Conservation (phyloP, 2,888 invertebrate genomes). For the Oscheius myriophilus region DNA sequence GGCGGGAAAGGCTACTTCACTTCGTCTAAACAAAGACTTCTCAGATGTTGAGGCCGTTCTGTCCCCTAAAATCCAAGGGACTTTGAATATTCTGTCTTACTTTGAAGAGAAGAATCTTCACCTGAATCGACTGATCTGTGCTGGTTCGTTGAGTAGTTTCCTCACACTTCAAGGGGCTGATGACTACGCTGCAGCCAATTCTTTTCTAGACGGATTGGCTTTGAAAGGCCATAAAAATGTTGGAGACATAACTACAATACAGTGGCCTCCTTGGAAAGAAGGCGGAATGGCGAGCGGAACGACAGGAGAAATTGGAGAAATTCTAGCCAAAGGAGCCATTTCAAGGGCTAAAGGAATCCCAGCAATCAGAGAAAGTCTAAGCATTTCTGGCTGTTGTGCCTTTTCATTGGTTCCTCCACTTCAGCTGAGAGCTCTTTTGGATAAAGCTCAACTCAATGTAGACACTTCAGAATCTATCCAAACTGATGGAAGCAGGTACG, state of each 20-base stretch:
- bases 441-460: slow-evolving; percentile 3
- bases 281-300: slow-evolving; percentile 38
- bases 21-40: slow-evolving; percentile 32
- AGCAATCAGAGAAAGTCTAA: slow-evolving; percentile 28
- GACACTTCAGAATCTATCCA: background rate
- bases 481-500: slow-evolving; percentile 3
- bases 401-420: slow-evolving; percentile 4
- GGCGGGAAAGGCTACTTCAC: slow-evolving; percentile 39
- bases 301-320: slow-evolving; percentile 2
- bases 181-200: slow-evolving; percentile 60
- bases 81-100: slow-evolving; percentile 36
- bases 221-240: slow-evolving; percentile 9
- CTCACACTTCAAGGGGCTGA: slow-evolving; percentile 54
- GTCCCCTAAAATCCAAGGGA: slow-evolving; percentile 39
- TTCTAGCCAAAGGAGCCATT: slow-evolving; percentile 33
- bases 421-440: background rate
- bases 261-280: slow-evolving; percentile 41
- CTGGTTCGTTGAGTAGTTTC: slow-evolving; percentile 56
- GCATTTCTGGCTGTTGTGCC: slow-evolving; percentile 17
- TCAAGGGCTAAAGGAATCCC: slow-evolving; percentile 11
- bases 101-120: slow-evolving; percentile 26
- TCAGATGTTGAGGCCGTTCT: slow-evolving; percentile 38
- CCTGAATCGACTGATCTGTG: slow-evolving; percentile 46
- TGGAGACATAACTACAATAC: slow-evolving; percentile 30
- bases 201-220: slow-evolving; percentile 48